Conservation (phyloP, 1,140 invertebrate species). For the Sinonovacula constricta region DNA sequence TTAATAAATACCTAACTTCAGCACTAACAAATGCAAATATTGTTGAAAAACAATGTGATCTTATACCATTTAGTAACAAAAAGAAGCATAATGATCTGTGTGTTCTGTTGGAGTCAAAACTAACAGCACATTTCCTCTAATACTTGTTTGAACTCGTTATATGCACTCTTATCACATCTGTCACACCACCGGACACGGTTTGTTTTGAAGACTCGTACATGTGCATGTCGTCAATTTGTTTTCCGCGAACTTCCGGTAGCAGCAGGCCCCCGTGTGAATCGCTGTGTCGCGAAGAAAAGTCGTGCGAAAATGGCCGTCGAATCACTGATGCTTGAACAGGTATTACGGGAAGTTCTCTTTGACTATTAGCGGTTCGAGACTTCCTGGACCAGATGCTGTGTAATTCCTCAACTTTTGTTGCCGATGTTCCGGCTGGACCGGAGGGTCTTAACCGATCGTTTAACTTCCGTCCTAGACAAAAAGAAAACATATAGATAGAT, state of each 20-base stretch:
- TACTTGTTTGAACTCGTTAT: conserved; percentile 46
- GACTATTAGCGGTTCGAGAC: conserved; percentile 28
- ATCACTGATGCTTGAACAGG: background rate
- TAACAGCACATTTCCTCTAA: too few relatives aligned
- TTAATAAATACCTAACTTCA: too few relatives aligned
- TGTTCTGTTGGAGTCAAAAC: too few relatives aligned
- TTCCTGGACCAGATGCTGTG: conserved; percentile 30
- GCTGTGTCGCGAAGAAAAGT: conserved; percentile 17
- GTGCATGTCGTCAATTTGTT: background rate
- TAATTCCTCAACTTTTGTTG: conserved; percentile 36
- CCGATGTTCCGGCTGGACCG: too few relatives aligned
- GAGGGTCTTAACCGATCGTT: conserved; percentile 30
- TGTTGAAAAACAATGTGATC: too few relatives aligned
- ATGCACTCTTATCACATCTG: conserved; percentile 42
- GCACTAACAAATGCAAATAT: too few relatives aligned
- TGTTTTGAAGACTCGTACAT: conserved; percentile 12
- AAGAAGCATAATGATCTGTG: too few relatives aligned
- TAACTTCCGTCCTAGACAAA: conserved; percentile 41
- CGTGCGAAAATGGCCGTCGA: conserved; percentile 17
- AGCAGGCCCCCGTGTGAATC: conserved; percentile 30
- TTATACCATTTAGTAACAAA: too few relatives aligned
- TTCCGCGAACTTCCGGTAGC: conserved; percentile 30
- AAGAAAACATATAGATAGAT: background rate
- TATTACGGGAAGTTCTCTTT: conserved; percentile 23
- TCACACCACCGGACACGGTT: conserved; percentile 42